Evolutionary conservation across 2,113 vertebrate species (phyloP).

Genomic region (Phocoena phocoena): DNA sequence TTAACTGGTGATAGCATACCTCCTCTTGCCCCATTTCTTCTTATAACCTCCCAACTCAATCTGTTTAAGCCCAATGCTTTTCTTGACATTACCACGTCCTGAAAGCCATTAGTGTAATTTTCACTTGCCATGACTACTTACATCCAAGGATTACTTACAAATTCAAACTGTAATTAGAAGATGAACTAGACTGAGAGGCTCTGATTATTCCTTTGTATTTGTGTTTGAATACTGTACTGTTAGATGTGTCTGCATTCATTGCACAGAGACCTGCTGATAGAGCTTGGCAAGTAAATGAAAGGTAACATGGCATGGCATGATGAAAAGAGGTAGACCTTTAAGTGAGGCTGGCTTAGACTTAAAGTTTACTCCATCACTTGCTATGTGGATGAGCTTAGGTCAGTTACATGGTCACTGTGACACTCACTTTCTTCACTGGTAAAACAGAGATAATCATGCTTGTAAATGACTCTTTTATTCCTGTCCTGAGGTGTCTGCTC

Average conservation of each 20-base stretch:
- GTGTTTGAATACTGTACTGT: not conserved
- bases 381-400: not conserved
- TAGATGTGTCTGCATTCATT: not conserved
- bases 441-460: not conserved
- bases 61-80: not conserved
- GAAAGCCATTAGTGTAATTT: not conserved
- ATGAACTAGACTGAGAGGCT: not conserved
- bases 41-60: not conserved
- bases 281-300: not conserved
- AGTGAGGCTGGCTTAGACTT: not conserved
- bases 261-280: not conserved
- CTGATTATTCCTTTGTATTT: not conserved
- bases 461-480: not conserved
- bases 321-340: not conserved
- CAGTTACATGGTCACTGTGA: not conserved
- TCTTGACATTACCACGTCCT: not conserved
- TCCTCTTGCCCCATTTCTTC: not conserved
- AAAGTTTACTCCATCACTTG: not conserved
- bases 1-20: not conserved
- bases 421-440: not conserved
- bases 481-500: not conserved
- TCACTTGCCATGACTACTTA: not conserved
- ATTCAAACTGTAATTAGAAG: not conserved
- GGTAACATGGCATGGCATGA: accelerated
- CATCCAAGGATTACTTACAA: not conserved